Percentiles rank a stretch among this genome's conserved stretches.
Evolutionary conservation across 2,888 invertebrate genomes (phyloP).

Genomic region (Tenthredo livida): DNA sequence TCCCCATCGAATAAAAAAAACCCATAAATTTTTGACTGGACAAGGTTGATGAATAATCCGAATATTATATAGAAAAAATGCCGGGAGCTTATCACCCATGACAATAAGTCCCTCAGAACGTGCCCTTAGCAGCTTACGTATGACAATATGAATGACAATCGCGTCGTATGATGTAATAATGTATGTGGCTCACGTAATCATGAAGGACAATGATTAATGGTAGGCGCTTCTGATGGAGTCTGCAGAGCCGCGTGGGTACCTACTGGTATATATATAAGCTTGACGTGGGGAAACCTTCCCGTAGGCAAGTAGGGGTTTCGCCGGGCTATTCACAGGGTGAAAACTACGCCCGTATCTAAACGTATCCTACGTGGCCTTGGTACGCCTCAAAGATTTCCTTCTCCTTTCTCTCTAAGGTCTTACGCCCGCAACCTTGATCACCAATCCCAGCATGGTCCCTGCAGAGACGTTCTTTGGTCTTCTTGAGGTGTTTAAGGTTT

Average conservation of each 20-base stretch:
- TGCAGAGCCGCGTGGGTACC: conserved; percentile 30
- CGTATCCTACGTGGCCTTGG: conserved; percentile 13
- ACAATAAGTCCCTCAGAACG: conserved; percentile 30
- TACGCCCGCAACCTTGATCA: neutral
- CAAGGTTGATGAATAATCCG: neutral
- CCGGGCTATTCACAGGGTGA: neutral
- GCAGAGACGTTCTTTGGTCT: conserved; percentile 28
- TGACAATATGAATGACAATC: conserved; percentile 55
- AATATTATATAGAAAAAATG: neutral
- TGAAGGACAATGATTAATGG: conserved; percentile 56
- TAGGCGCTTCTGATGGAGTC: conserved; percentile 41
- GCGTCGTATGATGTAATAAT: conserved; percentile 46
- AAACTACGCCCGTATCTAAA: conserved; percentile 15
- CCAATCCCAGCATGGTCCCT: neutral
- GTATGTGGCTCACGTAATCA: conserved; percentile 54
- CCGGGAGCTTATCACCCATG: neutral
- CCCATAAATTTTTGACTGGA: neutral
- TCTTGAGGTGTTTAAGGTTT: conserved; percentile 31
- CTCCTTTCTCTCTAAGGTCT: neutral
- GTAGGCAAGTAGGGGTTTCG: neutral
- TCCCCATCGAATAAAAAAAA: neutral
- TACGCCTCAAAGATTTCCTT: conserved; percentile 10
- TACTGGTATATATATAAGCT: conserved; percentile 3
- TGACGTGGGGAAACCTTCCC: neutral
- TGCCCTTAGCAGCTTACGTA: conserved; percentile 29